phyloP scores from a whole-genome alignment of 2,888 invertebrate genomes.

The Archips xylosteana region DNA sequence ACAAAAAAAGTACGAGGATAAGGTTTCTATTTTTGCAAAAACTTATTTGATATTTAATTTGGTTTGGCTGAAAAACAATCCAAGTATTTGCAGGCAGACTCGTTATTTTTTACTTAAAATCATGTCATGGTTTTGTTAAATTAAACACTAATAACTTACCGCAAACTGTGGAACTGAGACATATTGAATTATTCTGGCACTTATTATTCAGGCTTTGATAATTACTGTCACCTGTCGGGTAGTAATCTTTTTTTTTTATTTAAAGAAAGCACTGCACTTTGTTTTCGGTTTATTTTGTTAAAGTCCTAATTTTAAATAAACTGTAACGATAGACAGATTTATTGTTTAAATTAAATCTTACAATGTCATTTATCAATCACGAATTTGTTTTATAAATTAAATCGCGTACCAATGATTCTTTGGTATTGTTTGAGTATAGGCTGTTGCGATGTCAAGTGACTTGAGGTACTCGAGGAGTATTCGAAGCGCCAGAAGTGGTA shows the following conservation, averaged over 20 bases:
- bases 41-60: too few species aligned
- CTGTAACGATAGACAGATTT: background rate
- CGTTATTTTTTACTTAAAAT: too few species aligned
- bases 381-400: background rate
- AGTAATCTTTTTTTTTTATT: background rate
- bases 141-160: background rate
- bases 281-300: background rate
- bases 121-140: too few species aligned
- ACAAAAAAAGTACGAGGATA: too few species aligned
- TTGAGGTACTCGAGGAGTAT: conserved; percentile 77
- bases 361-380: conserved; percentile 28
- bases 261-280: conserved; percentile 26
- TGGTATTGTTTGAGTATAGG: conserved; percentile 47
- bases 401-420: conserved; percentile 55
- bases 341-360: conserved; percentile 8
- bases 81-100: too few species aligned
- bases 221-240: background rate
- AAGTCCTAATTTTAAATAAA: background rate
- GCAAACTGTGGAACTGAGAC: background rate
- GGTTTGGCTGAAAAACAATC: too few species aligned
- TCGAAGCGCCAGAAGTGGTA: conserved; percentile 72
- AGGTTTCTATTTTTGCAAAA: too few species aligned
- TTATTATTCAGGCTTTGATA: background rate
- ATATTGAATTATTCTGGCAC: conserved; percentile 7
- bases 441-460: conserved; percentile 65